Percentiles rank a stretch among this genome's conserved stretches.
These are phyloP conservation scores for Penaeus vannamei DNA, from an alignment of 1,140 invertebrate genomes.

Conservation along the genomic window DNA sequence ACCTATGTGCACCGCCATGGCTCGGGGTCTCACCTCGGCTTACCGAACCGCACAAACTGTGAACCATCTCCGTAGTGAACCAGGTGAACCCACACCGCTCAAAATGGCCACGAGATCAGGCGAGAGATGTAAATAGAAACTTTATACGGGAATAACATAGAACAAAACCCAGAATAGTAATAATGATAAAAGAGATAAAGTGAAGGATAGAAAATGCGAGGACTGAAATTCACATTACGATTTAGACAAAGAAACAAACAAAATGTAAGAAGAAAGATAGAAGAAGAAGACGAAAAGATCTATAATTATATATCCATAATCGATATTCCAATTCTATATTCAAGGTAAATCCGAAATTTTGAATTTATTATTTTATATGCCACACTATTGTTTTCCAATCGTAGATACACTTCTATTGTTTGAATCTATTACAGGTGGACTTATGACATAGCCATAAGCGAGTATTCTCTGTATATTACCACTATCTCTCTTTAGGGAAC, in stretches of 20 bases:
- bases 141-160: too few relatives aligned
- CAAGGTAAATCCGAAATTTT: not conserved
- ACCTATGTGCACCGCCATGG: conserved; percentile 12
- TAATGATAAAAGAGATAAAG: too few relatives aligned
- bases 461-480: too few relatives aligned
- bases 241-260: not conserved
- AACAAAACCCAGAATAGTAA: too few relatives aligned
- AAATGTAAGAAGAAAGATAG: too few relatives aligned
- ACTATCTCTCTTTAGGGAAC: not conserved
- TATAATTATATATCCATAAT: conserved; percentile 11
- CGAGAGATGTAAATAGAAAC: not conserved
- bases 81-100: too few relatives aligned
- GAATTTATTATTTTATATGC: too few relatives aligned
- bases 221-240: too few relatives aligned
- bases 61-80: too few relatives aligned
- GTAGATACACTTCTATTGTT: not conserved
- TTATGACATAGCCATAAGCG: not conserved
- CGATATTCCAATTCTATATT: conserved; percentile 11
- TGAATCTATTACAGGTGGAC: not conserved
- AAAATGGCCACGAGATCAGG: not conserved
- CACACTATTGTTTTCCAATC: conserved; percentile 25
- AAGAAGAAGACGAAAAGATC: too few relatives aligned
- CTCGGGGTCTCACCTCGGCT: too few relatives aligned
- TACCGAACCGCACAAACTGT: not conserved
- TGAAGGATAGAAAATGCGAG: too few relatives aligned